These are phyloP conservation scores for Cloeon dipterum DNA, from an alignment of 2,888 invertebrate genomes.

Conservation along the genomic window DNA sequence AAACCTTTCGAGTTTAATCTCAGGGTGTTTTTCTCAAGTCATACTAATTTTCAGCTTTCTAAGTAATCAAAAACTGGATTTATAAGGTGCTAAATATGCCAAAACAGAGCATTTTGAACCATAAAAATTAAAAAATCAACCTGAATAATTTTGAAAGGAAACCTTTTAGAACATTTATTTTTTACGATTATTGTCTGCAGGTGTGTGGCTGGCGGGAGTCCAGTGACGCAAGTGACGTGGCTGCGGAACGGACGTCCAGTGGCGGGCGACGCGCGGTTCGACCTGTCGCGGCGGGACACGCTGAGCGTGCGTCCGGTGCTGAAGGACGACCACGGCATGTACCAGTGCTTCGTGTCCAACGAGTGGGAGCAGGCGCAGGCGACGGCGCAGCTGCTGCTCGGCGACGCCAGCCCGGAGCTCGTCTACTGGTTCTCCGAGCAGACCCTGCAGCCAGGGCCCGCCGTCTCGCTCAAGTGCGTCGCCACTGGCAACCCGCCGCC, in stretches of 20 bases:
- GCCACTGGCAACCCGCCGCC: slow-evolving; percentile 90
- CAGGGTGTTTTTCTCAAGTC: no score
- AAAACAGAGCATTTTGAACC: no score
- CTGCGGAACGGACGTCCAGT: slow-evolving; percentile 49
- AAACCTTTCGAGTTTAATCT: no score
- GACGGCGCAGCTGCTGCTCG: slow-evolving; percentile 19
- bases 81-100: no score
- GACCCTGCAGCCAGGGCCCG: slow-evolving; percentile 75
- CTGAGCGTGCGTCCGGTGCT: slow-evolving; percentile 14
- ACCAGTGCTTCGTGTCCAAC: slow-evolving; percentile 25
- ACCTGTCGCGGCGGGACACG: slow-evolving; percentile 8
- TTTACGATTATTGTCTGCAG: no score
- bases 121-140: no score
- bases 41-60: no score
- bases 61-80: no score
- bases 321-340: slow-evolving; percentile 26
- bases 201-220: slow-evolving; percentile 70
- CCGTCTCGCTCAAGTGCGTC: slow-evolving; percentile 76
- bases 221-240: slow-evolving; percentile 59
- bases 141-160: no score
- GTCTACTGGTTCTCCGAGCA: slow-evolving; percentile 83
- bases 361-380: slow-evolving; percentile 20
- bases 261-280: slow-evolving; percentile 26
- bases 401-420: slow-evolving; percentile 68
- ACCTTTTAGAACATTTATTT: no score